Percentiles rank a stretch among this genome's conserved stretches.
phyloP scores from a whole-genome alignment of 2,113 vertebrate genomes.

The Coptodon rendalli region DNA sequence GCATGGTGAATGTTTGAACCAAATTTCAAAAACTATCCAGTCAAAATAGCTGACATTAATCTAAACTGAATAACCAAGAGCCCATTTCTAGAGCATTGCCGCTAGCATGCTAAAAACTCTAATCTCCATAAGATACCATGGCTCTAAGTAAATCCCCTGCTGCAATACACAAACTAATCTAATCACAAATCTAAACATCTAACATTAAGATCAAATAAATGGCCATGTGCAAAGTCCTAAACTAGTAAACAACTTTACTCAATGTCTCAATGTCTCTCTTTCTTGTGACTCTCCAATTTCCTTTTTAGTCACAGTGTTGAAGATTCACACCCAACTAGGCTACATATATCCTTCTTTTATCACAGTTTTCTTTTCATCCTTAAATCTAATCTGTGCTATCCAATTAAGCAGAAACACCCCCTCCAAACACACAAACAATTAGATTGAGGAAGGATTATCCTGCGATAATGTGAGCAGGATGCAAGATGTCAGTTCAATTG shows the following conservation, averaged over 20 bases:
- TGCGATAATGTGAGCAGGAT: neutral
- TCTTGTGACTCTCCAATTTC: neutral
- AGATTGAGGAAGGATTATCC: neutral
- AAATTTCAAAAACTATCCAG: neutral
- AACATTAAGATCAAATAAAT: neutral
- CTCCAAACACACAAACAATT: neutral
- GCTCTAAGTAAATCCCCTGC: neutral
- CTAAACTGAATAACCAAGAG: neutral
- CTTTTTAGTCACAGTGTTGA: neutral
- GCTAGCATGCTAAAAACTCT: neutral
- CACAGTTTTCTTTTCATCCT: neutral
- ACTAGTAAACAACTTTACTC: neutral
- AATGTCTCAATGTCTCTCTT: neutral
- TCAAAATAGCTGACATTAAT: neutral
- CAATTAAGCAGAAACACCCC: slow-evolving; percentile 3
- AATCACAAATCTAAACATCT: neutral
- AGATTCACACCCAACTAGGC: neutral
- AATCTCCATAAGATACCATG: neutral
- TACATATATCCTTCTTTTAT: neutral
- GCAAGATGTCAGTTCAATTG: neutral
- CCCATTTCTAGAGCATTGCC: neutral
- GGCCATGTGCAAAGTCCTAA: neutral
- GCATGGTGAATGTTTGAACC: neutral
- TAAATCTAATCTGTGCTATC: neutral
- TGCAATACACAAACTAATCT: neutral